Conservation (phyloP, 1,140 invertebrate species). For the Cataglyphis hispanica region DNA sequence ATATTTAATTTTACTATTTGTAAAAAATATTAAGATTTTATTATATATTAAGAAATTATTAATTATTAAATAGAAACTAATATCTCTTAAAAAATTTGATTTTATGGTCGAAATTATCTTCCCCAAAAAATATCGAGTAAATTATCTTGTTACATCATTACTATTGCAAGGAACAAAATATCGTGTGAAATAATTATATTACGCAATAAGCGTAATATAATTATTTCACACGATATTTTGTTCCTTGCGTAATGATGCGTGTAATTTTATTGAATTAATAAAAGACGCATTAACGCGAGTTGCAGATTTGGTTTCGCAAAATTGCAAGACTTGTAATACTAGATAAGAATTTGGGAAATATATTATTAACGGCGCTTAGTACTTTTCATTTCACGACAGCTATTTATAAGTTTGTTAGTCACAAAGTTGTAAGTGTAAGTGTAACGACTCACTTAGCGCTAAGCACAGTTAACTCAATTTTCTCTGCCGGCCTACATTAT, state of each 20-base stretch:
- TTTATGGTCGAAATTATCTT: slow-evolving; percentile 8
- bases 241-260: background rate
- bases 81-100: background rate
- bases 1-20: background rate
- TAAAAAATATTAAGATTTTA: slow-evolving; percentile 2
- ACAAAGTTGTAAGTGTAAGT: slow-evolving; percentile 50
- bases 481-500: slow-evolving; percentile 21
- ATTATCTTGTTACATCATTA: background rate
- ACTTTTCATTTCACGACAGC: slow-evolving; percentile 51
- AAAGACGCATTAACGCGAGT: background rate
- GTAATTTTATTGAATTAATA: background rate
- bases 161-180: background rate
- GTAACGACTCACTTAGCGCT: slow-evolving; percentile 45
- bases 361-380: slow-evolving; percentile 33
- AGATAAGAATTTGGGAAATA: background rate
- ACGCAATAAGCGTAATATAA: too few relatives aligned
- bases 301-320: background rate
- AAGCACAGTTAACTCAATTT: slow-evolving; percentile 39
- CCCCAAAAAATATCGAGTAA: background rate
- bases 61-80: too few relatives aligned
- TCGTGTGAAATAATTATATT: background rate
- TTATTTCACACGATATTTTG: background rate
- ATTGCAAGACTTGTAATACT: background rate
- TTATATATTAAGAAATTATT: background rate
- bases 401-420: slow-evolving; percentile 61